Evolutionary conservation across 2,113 vertebrate species (phyloP).

Genomic region (Lontra canadensis): DNA sequence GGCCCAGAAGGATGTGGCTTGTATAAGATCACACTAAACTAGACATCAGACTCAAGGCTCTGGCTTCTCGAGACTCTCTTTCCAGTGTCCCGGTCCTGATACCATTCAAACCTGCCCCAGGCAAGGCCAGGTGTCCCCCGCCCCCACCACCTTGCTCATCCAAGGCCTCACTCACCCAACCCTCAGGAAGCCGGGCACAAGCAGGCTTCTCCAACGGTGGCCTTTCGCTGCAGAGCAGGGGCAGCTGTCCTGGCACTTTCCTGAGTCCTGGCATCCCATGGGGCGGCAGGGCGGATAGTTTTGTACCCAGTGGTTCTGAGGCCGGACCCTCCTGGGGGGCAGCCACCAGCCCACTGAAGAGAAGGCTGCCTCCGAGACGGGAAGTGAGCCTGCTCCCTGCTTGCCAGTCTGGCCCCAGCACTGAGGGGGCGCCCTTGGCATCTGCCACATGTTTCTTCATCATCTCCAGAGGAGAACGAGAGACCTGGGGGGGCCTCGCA

Average conservation of each 20-base stretch:
- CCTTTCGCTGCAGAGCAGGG: constrained; percentile 38
- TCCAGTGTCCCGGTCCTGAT: neutral
- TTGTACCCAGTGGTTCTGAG: constrained; percentile 48
- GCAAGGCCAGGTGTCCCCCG: neutral
- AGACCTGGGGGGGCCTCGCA: neutral
- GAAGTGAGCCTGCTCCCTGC: constrained; percentile 81
- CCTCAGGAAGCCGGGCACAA: constrained; percentile 62
- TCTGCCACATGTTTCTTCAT: constrained; percentile 76
- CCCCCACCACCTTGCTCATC: neutral
- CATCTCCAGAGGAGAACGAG: constrained; percentile 70
- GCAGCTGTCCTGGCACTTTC: constrained; percentile 38
- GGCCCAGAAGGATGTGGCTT: neutral
- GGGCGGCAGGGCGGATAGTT: neutral
- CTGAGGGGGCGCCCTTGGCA: neutral
- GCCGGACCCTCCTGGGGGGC: neutral
- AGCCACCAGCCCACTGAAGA: constrained; percentile 84
- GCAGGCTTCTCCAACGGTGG: neutral
- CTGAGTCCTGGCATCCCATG: neutral
- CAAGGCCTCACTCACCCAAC: constrained; percentile 86
- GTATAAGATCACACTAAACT: neutral
- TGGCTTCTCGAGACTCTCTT: neutral
- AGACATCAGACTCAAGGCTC: neutral
- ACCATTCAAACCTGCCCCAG: neutral
- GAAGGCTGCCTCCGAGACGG: constrained; percentile 90
- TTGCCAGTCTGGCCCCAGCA: neutral